These are phyloP conservation scores for Galaxea fascicularis DNA, from an alignment of 92 coral and sea anemone species.

Conservation along the genomic window DNA sequence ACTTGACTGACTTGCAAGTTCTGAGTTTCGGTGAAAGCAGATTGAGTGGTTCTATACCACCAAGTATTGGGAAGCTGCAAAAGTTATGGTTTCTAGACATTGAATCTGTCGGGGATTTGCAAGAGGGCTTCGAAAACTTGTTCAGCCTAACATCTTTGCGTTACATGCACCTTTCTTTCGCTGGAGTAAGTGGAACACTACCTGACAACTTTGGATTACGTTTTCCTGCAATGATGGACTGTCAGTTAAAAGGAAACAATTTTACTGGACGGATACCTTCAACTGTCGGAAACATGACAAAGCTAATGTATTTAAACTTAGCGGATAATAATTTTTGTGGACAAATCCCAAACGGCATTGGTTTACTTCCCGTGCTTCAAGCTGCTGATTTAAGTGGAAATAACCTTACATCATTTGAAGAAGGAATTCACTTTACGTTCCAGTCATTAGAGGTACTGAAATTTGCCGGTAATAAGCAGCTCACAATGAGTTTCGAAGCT, in stretches of 20 bases:
- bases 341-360: conserved; percentile 61
- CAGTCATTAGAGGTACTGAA: conserved; percentile 56
- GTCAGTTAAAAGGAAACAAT: conserved; percentile 69
- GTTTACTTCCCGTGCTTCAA: conserved; percentile 44
- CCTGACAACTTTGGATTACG: conserved; percentile 73
- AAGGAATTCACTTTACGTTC: conserved; percentile 60
- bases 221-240: conserved; percentile 74
- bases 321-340: conserved; percentile 68
- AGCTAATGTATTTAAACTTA: conserved; percentile 55
- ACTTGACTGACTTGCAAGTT: conserved; percentile 79
- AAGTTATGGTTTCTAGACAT: conserved; percentile 85
- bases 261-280: conserved; percentile 66
- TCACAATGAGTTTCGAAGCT: conserved; percentile 34
- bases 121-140: conserved; percentile 61
- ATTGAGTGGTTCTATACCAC: conserved; percentile 71
- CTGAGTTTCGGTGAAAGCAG: conserved; percentile 78
- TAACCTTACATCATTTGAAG: conserved; percentile 52
- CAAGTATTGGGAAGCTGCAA: conserved; percentile 69
- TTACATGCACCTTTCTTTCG: conserved; percentile 70
- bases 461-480: conserved; percentile 56
- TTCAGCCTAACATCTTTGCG: conserved; percentile 59
- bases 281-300: conserved; percentile 62
- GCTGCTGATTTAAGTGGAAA: conserved; percentile 69
- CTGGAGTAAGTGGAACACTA: conserved; percentile 68
- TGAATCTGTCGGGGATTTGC: conserved; percentile 49